Percentiles rank a stretch among this genome's conserved stretches.
phyloP scores from a whole-genome alignment of 2,888 invertebrate genomes.

The Drosophila siamana region DNA sequence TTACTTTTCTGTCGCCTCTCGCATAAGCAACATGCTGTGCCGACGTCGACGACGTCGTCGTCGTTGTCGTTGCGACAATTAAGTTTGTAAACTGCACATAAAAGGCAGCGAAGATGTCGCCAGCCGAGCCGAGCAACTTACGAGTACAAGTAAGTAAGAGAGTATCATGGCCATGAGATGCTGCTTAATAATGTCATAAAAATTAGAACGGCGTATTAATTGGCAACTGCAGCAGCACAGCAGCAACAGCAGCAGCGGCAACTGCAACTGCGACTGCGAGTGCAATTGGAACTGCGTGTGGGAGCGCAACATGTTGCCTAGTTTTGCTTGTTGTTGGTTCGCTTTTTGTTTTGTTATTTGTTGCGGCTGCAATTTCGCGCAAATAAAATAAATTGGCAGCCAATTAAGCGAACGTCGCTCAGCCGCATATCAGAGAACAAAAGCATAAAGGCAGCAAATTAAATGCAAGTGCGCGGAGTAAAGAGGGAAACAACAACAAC shows the following conservation, averaged over 20 bases:
- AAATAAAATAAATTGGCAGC: slow-evolving; percentile 81
- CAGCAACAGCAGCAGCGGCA: slow-evolving; percentile 14
- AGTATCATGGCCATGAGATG: slow-evolving; percentile 67
- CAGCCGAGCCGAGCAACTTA: slow-evolving; percentile 32
- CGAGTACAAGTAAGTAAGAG: slow-evolving; percentile 7
- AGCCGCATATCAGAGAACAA: slow-evolving; percentile 70
- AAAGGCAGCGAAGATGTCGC: slow-evolving; percentile 75
- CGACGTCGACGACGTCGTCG: slow-evolving; percentile 21
- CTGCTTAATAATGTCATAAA: slow-evolving; percentile 80
- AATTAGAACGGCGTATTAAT: slow-evolving; percentile 81
- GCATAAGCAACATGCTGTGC: slow-evolving; percentile 66
- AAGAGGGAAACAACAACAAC: slow-evolving; percentile 14
- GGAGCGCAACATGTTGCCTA: slow-evolving; percentile 79
- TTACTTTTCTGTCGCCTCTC: slow-evolving; percentile 35
- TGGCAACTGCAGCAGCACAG: slow-evolving; percentile 44
- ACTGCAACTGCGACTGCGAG: neutral
- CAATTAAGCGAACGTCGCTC: slow-evolving; percentile 74
- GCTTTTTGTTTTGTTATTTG: slow-evolving; percentile 19
- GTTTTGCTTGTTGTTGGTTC: slow-evolving; percentile 37
- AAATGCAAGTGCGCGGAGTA: slow-evolving; percentile 46
- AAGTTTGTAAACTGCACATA: slow-evolving; percentile 78
- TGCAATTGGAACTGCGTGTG: slow-evolving; percentile 67
- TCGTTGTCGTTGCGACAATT: slow-evolving; percentile 60
- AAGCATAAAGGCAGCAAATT: slow-evolving; percentile 79
- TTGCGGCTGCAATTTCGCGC: slow-evolving; percentile 73